Conservation (phyloP, 2,888 invertebrate genomes). For the Polyploca ridens region DNA sequence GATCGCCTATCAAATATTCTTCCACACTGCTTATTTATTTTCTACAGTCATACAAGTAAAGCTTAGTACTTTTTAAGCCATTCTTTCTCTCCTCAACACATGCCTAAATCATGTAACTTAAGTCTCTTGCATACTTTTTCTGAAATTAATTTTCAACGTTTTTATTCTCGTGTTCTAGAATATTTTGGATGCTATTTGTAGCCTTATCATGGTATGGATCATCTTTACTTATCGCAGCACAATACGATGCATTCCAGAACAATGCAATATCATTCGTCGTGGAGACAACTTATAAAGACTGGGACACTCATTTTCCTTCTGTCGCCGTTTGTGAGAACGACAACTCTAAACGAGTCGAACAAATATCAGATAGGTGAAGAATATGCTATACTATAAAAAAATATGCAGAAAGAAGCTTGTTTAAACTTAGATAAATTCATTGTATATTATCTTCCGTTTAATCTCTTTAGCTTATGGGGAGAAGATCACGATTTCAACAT, state of each 20-base stretch:
- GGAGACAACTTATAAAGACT: slow-evolving; percentile 90
- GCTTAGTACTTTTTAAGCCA: too few species aligned
- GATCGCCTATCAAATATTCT: too few species aligned
- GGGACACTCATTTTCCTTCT: slow-evolving; percentile 90
- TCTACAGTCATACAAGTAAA: too few species aligned
- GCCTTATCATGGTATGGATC: slow-evolving; percentile 86
- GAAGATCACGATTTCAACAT: slow-evolving; percentile 88
- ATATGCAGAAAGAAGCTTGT: background rate
- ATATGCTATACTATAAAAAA: slow-evolving; percentile 52
- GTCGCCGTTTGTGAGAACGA: slow-evolving; percentile 89
- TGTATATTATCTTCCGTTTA: background rate
- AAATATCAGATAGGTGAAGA: slow-evolving; percentile 85
- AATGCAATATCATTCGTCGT: slow-evolving; percentile 91
- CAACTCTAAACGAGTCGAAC: slow-evolving; percentile 87
- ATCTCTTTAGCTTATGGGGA: slow-evolving; percentile 85
- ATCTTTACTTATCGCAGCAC: slow-evolving; percentile 81
- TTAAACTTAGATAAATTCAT: background rate
- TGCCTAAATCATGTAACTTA: background rate
- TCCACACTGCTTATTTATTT: too few species aligned
- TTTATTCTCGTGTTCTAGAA: slow-evolving; percentile 56
- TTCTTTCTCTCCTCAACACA: background rate
- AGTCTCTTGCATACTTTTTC: background rate
- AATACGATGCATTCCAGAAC: slow-evolving; percentile 86
- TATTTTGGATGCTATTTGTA: slow-evolving; percentile 87
- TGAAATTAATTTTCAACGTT: background rate